These are phyloP conservation scores for Poeciliopsis retropinna DNA, from an alignment of 2,113 vertebrate genomes.

Conservation along the genomic window DNA sequence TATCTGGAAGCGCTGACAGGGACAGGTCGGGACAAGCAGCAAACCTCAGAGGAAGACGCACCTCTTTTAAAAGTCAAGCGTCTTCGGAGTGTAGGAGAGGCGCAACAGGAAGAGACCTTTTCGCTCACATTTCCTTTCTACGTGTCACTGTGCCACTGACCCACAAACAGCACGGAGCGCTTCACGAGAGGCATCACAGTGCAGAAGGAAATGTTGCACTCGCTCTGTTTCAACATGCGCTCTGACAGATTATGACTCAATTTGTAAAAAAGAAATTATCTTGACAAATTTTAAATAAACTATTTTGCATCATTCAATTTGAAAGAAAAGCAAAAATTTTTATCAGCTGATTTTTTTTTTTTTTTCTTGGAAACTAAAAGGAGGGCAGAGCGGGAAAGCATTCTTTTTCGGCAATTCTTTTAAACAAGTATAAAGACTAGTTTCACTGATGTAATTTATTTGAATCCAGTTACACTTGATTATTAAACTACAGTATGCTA, in stretches of 20 bases:
- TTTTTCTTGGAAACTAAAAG: no score
- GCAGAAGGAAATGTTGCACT: neutral
- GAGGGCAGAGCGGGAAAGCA: no score
- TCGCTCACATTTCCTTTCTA: neutral
- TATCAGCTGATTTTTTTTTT: no score
- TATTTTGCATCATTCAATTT: no score
- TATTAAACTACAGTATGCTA: no score
- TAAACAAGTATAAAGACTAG: no score
- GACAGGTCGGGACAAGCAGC: conserved; percentile 33
- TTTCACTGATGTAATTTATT: no score
- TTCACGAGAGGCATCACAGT: neutral
- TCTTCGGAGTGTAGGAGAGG: neutral
- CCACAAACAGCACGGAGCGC: neutral
- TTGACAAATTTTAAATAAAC: no score
- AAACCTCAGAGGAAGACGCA: conserved; percentile 5
- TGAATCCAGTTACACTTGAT: no score
- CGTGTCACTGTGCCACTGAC: neutral
- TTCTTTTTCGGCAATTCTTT: no score
- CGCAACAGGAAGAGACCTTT: neutral
- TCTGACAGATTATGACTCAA: neutral
- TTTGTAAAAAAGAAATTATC: neutral
- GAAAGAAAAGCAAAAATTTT: no score
- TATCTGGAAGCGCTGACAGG: neutral
- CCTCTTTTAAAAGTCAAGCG: neutral
- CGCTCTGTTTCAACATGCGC: neutral